A percentile compares a stretch with the other conserved stretches of the same genome.
Evolutionary conservation across 1,140 invertebrate species (phyloP).

Genomic region (Piezodorus guildinii): DNA sequence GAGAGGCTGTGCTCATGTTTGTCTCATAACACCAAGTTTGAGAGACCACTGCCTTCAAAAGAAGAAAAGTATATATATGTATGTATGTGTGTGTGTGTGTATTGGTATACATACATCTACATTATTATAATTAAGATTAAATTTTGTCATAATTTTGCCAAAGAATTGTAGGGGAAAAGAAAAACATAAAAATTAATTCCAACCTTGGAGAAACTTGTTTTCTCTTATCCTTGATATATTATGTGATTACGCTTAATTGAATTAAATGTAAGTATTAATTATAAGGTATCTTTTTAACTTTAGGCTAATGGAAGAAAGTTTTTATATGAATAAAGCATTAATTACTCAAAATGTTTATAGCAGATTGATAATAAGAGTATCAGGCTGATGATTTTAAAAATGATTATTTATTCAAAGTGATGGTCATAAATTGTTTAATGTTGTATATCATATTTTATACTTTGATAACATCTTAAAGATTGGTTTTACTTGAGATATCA

Average conservation of each 20-base stretch:
- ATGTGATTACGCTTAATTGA: constrained; percentile 1
- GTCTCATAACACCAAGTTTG: constrained; percentile 8
- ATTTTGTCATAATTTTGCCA: not conserved
- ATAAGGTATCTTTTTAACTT: constrained; percentile 3
- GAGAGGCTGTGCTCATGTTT: not conserved
- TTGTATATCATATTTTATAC: too few species aligned
- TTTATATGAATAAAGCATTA: not conserved
- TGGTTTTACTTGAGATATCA: not conserved
- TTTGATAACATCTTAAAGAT: too few species aligned
- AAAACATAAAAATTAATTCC: too few species aligned
- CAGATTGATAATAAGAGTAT: not conserved
- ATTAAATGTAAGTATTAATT: not conserved
- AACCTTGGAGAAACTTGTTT: too few species aligned
- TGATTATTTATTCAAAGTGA: not conserved
- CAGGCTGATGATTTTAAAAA: not conserved
- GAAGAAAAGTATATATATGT: not conserved
- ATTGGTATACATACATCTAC: not conserved
- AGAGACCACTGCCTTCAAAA: not conserved
- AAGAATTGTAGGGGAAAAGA: not conserved
- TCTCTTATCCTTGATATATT: too few species aligned
- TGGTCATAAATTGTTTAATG: too few species aligned
- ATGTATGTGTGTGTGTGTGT: not conserved
- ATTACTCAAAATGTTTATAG: not conserved
- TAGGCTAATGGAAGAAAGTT: not conserved
- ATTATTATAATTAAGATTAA: not conserved